Base-by-base conservation (phyloP, 2,888 invertebrate genomes). In the Catocala sponsa region DNA sequence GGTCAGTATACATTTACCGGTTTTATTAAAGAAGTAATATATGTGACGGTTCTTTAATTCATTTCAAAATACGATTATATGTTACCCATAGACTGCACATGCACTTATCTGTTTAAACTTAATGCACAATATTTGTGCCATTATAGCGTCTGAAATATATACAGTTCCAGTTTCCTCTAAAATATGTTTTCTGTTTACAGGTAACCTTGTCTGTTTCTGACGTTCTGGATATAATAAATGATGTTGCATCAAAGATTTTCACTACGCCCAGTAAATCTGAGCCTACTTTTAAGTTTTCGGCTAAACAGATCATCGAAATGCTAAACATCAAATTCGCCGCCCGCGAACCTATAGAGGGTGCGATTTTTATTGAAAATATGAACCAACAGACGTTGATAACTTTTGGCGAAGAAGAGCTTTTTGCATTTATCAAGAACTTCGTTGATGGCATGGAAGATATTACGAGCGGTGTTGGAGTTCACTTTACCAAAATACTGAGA, bases 401-500 rank as follows among this genome's bases (percentile, higher is more conserved):
- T 51, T 89, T 96, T 74, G 95, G 95, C 74, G 95, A 96, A 79
- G 84, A 92, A 38, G 95, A 95, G 32, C 73, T 97, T 5, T 89
- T 95, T 42, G 81, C 88, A 25, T 72, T 96, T 1, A 92, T 95
- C 9, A 47, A 78, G 53, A 70, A 68, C n/a, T 76, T 95, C 12
- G 81, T 82, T 50, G 69, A 93, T 49, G 84, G 88, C 48, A 82
- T 94, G 65, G 71, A 87, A 56, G 68, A 85, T 10, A 79, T 96
- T 7, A 82, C 84, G n/a, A 79, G 93, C 6, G 96, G 95, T 49
- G 84, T 91, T 53, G 78, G 92, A n/a, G 88, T 95, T 73, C 95
- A 96, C 78, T 94, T 95, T 86, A 96, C 95, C 44, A 96, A 96
- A 84, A 85, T 96, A 10, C 80, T 92, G 51, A 95, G 95, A 75